Base-by-base conservation (phyloP, 2,888 invertebrate species). In the Halictus ligatus region DNA sequence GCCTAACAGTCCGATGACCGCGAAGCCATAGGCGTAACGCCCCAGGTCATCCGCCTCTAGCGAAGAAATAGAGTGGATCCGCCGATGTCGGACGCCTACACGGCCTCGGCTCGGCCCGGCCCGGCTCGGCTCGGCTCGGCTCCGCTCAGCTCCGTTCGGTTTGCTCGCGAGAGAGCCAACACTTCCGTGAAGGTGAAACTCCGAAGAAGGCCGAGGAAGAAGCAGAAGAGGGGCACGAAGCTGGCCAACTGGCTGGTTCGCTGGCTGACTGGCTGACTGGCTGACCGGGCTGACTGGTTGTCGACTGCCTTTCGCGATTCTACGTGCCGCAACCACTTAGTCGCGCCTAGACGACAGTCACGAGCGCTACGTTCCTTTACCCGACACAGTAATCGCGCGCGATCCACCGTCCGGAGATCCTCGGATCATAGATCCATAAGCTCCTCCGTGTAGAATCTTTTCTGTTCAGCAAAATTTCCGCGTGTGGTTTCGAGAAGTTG, bases 111-210 rank as follows among this genome's bases (percentile, higher is more conserved):
- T 78, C 80, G 2, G 54, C 54, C 43, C 78, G 78, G 15, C 78
- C 72, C 46, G 12, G 54, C 54, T 48, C 78, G 78, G 15, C 78
- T 74, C 46, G 12, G 21, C 60, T 60, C n/a, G 12, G 4, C 60
- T 60, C 25, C 13, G 60, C 25, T 60, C 25, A 60, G 25, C 60
- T 60, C 25, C 60, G 60, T 60, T 60, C 21, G 54, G 25, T 25
- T 60, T 25, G 60, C 60, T 60, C 60, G 25, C 60, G 74, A 77
- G 79, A 72, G 77, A 74, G 76, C 54, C 76, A 71, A 88, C 67
- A 86, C 89, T 89, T 89, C 88, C 89, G 88, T 67, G 89, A 90
- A 90, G 90, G 90, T 89, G 87, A 91, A 91, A 90, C 91, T 91
- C 89, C 79, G 85, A 88, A 83, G 91, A 89, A 91, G 87, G 86